A percentile compares a stretch with the other conserved stretches of the same genome.
phyloP scores from a whole-genome alignment of 2,113 vertebrate species.

The Petrocephalus zakoni region DNA sequence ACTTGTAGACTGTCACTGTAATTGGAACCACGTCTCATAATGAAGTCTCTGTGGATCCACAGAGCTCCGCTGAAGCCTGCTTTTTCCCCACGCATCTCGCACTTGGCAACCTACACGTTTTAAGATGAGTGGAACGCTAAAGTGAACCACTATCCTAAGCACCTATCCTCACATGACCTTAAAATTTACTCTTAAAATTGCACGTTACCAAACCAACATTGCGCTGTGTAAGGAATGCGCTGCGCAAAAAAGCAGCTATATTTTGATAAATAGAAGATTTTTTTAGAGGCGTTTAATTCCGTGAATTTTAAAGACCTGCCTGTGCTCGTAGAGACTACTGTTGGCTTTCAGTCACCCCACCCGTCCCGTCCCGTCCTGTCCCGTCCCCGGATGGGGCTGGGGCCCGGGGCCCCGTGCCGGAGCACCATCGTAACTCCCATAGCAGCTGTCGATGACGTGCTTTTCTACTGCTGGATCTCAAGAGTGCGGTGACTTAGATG shows the following conservation, averaged over 20 bases:
- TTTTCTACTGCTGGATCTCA: not conserved
- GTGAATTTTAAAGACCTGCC: not conserved
- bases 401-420: no score
- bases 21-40: not conserved
- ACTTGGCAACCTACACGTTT: not conserved
- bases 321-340: not conserved
- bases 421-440: no score
- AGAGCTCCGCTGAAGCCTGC: not conserved
- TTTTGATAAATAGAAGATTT: not conserved
- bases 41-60: not conserved
- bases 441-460: no score
- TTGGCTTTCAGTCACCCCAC: no score
- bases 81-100: not conserved
- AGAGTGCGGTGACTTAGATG: not conserved
- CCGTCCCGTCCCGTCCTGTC: no score
- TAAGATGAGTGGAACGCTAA: not conserved
- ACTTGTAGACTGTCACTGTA: not conserved
- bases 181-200: not conserved
- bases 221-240: not conserved
- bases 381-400: no score
- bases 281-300: not conserved
- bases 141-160: not conserved
- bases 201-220: not conserved
- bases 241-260: not conserved
- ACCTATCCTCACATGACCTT: not conserved